Evolutionary conservation across 2,113 vertebrate genomes (phyloP), one percentile per base, ranked within the genome.

Genomic region (Indicator maculatus): DNA sequence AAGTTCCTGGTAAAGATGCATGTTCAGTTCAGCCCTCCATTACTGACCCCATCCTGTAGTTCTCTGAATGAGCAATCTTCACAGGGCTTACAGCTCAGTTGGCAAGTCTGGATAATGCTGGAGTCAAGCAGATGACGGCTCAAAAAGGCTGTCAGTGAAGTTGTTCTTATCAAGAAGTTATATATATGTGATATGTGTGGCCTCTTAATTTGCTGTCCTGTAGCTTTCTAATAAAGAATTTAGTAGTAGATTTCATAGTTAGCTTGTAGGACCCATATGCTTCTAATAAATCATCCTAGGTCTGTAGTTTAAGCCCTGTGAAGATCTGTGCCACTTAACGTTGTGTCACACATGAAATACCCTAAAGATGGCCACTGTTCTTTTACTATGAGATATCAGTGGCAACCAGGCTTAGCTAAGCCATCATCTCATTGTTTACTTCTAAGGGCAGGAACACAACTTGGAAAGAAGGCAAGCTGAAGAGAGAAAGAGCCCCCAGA

Each of bases 301-400:
- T 50, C 28, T 16, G 6, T 45, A 8, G 44, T 41, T 79, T 60
- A 44, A 88, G 65, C 26, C 41, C 30, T 10, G 3, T 7, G 8
- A 24, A 36, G 39, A 7, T 65, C 21, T 11, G 2, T 65, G 16
- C 11, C 16, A 4, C 64, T 33, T 33, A 3, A 3, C 0, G 1
- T 12, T 39, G 2, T 0, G 1, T 13, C 8, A 14, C 7, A 3
- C 1, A 1, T 12, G 24, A 16, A 52, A 30, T 47, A 27, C 16
- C 18, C 9, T n/a, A 18, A 83, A 12, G 33, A 6, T 41, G 33
- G 24, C 21, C 26, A 0, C 36, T 36, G 36, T 33, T 69, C 23
- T 16, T 8, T 30, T n/a, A 15, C 27, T 65, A 10, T 14, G 53
- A 39, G 45, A 4, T 12, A 58, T 8, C 4, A 9, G 47, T 44